A percentile compares a stretch with the other conserved stretches of the same genome.
Conservation (phyloP, 2,888 invertebrate genomes). For the Drosophila rellima region DNA sequence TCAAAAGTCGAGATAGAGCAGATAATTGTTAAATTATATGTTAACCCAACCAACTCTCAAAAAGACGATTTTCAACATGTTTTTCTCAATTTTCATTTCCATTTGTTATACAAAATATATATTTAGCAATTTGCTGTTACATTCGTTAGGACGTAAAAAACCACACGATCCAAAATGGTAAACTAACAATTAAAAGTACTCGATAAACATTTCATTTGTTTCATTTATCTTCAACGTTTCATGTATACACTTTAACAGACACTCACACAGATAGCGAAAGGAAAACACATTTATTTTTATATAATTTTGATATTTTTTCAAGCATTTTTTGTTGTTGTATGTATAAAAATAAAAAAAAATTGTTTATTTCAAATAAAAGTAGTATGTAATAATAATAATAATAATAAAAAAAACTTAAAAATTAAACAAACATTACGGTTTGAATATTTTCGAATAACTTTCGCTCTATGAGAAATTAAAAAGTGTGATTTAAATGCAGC, state of each 20-base stretch:
- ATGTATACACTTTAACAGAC: slow-evolving; percentile 36
- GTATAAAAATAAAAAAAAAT: slow-evolving; percentile 74
- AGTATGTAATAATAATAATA: slow-evolving; percentile 37
- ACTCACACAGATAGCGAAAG: slow-evolving; percentile 3
- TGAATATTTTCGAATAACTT: slow-evolving; percentile 34
- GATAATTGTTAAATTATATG: background rate
- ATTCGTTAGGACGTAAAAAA: slow-evolving; percentile 61
- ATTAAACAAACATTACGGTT: slow-evolving; percentile 54
- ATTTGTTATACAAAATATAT: slow-evolving; percentile 74
- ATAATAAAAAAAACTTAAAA: slow-evolving; percentile 60
- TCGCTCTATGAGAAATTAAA: slow-evolving; percentile 32
- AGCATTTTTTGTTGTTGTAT: slow-evolving; percentile 46
- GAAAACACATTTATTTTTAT: slow-evolving; percentile 26
- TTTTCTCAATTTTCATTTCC: background rate
- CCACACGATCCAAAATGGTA: slow-evolving; percentile 56
- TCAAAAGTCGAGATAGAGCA: background rate
- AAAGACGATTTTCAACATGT: slow-evolving; percentile 22
- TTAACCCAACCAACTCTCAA: slow-evolving; percentile 4
- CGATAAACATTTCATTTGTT: slow-evolving; percentile 7
- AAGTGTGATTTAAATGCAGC: slow-evolving; percentile 52
- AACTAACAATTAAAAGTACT: slow-evolving; percentile 53
- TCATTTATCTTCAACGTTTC: slow-evolving; percentile 1
- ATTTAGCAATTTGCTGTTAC: slow-evolving; percentile 58
- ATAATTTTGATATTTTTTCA: slow-evolving; percentile 33
- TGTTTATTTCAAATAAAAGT: slow-evolving; percentile 57